phyloP scores from a whole-genome alignment of 2,113 vertebrate species.

The Patagioenas fasciata region DNA sequence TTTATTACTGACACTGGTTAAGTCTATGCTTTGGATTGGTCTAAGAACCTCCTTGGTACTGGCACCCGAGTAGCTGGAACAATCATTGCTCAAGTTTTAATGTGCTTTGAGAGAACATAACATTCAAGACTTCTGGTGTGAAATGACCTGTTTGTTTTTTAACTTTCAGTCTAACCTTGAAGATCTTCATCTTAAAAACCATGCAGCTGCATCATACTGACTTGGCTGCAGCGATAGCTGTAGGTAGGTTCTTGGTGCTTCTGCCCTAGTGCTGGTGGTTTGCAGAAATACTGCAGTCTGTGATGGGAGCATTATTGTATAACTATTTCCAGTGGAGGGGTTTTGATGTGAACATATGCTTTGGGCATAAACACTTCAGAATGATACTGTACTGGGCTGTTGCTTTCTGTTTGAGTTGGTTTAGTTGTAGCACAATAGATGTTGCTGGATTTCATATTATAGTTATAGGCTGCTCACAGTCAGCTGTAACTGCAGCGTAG shows the following conservation, averaged over 20 bases:
- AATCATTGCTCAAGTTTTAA: neutral
- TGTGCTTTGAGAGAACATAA: neutral
- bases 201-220: neutral
- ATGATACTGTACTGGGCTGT: neutral
- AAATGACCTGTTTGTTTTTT: neutral
- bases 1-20: neutral
- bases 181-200: neutral
- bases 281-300: neutral
- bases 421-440: neutral
- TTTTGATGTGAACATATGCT: neutral
- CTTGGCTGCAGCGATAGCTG: neutral
- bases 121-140: neutral
- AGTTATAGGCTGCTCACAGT: neutral
- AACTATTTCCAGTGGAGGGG: no score
- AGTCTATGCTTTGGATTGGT: neutral
- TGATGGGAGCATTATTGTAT: neutral
- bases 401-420: neutral
- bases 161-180: neutral
- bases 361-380: neutral
- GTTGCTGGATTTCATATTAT: neutral
- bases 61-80: neutral
- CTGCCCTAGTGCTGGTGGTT: neutral
- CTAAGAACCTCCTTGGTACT: neutral
- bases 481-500: neutral
- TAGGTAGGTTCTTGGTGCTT: neutral